A percentile compares a stretch with the other conserved stretches of the same genome.
These are phyloP conservation scores for Protobothrops flavoviridis DNA, from an alignment of 2,113 vertebrate species.

Conservation along the genomic window DNA sequence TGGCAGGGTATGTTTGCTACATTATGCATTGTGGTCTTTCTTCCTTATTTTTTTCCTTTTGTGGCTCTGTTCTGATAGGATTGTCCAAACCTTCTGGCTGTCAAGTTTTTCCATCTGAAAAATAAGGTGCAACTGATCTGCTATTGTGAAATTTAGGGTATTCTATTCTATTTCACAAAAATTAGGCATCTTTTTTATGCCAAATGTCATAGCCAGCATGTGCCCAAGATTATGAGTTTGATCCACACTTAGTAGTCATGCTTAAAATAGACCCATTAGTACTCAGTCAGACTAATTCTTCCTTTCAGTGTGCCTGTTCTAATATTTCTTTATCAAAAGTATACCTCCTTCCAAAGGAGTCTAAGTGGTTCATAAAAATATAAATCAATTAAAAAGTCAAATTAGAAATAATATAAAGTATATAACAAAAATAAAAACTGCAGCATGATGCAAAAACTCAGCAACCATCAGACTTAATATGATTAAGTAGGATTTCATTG, in stretches of 20 bases:
- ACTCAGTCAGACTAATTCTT: background rate
- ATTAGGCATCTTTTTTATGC: background rate
- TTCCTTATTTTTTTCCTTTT: background rate
- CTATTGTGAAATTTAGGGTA: background rate
- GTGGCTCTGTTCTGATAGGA: background rate
- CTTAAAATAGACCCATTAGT: background rate
- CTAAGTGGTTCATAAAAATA: background rate
- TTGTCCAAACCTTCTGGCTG: background rate
- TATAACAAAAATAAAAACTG: background rate
- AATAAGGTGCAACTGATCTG: background rate
- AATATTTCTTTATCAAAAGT: background rate
- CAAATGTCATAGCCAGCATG: background rate
- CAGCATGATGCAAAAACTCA: background rate
- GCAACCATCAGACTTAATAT: background rate
- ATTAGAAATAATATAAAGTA: background rate
- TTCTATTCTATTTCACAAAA: background rate
- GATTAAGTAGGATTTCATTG: background rate
- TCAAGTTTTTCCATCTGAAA: background rate
- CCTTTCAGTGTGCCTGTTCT: background rate
- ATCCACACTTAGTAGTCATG: background rate
- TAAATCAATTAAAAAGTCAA: background rate
- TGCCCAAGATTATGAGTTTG: background rate
- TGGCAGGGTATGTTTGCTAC: constrained; percentile 73
- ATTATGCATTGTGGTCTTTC: background rate
- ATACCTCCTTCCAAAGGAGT: background rate